Base-by-base conservation (phyloP, 1,140 invertebrate species). In the Lasioglossum baleicum region DNA sequence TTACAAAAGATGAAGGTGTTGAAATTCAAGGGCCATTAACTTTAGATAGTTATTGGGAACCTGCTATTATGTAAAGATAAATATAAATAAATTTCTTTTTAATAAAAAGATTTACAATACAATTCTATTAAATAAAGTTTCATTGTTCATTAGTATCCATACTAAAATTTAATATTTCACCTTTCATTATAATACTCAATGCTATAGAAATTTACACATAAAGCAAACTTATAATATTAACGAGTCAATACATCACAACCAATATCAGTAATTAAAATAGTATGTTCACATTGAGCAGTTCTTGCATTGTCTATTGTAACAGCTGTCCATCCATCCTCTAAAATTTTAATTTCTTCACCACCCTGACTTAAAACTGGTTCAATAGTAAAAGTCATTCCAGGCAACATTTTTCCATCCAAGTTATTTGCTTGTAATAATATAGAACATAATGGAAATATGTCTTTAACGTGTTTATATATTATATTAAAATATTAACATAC, bases 301-400 rank as follows among this genome's bases (percentile, higher is more conserved):
- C 98, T 93, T 7, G 96, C 94, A 87, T 95, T 93, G 89, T 99
- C 98, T 8, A 93, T 78, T 0, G 96, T 98, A 0, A 97, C 93
- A 10, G 96, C 96, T 2, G 98, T 99, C 98, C 98, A 99, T 0
- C 96, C 96, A 93, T 99, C 98, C 60, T 97, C 95, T 40, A 97
- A 92, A 63, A 98, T 93, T 4, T 95, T 92, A 35, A 97, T 94
- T 31, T 96, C 93, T 13, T 94, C 91, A 3, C 87, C 91, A 0
- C 98, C 98, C 88, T 97, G 95, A 26, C 95, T 95, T 31, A 99
- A 88, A 20, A 97, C 95, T n/a, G 98, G 98, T 90, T 99, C 98
- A 64, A 99, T 97, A 1, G 98, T 99, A 90, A 99, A 99, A 2
- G 96, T 97, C 97, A 98, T 99, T 35, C 98, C 98, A 61, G 96